Percentiles rank a stretch among this genome's conserved stretches.
phyloP scores from a whole-genome alignment of 35 echinoderm and acorn worm genomes.

The Heliocidaris tuberculata region DNA sequence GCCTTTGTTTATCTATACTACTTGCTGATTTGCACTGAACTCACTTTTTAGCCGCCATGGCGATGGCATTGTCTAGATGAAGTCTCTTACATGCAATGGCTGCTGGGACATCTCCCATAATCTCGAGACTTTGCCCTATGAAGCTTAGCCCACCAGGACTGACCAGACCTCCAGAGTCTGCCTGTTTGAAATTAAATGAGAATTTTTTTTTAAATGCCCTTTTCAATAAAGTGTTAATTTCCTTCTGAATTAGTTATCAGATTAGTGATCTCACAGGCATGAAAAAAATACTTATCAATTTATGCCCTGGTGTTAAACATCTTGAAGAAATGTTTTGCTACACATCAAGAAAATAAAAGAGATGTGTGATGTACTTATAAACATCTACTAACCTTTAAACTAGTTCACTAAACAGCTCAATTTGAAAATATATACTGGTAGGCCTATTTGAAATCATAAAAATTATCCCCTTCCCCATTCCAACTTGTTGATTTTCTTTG shows the following conservation, averaged over 20 bases:
- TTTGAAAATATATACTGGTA: not conserved
- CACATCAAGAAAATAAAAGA: no score
- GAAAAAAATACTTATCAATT: not conserved
- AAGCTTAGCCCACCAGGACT: constrained; percentile 52
- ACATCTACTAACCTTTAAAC: no score
- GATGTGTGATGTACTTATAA: no score
- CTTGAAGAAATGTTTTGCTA: no score
- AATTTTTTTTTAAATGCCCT: no score
- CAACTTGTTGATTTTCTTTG: no score
- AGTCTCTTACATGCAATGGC: constrained; percentile 62
- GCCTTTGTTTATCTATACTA: no score
- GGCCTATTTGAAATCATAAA: no score
- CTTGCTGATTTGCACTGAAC: not conserved
- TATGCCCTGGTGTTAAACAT: no score
- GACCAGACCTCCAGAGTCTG: constrained; percentile 40
- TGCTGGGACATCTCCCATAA: constrained; percentile 58
- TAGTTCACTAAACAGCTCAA: no score
- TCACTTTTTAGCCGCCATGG: constrained; percentile 60
- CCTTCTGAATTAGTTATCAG: not conserved
- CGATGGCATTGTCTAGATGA: constrained; percentile 53
- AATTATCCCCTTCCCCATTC: no score
- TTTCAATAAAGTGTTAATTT: no score
- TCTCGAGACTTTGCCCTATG: constrained; percentile 40
- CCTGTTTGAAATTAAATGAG: not conserved
- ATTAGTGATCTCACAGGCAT: not conserved